Evolutionary conservation across 2,797 vertebrate species (phyloP), one percentile per base, ranked within the genome.

Genomic region (Moxostoma hubbsi): DNA sequence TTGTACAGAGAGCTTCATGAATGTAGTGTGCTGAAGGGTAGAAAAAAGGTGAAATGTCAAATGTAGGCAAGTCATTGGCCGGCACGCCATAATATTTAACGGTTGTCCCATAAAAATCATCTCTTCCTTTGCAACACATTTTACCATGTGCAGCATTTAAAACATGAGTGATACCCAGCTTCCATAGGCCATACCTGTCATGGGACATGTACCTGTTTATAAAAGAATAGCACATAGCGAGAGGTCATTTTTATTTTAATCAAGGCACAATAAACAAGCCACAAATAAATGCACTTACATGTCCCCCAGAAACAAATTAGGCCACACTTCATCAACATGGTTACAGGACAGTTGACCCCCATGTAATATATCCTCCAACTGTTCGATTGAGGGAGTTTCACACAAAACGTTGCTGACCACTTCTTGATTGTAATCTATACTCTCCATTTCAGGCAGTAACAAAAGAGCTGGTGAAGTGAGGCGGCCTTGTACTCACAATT

Each of bases 301-400:
- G 86, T 98, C 96, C 88, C 97, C 96, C 81, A 98, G 89, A 87
- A 94, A 96, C 85, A 98, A 92, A 83, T 95, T 95, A 1, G 96
- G 96, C 96, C 96, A 98, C 11, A 98, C 96, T 91, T 99, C 95
- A 50, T 98, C 95, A 54, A 93, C 94, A 0, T 94, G 96, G 70
- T 90, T 94, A 91, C 95, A 96, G 51, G 96, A 98, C 18, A 88
- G 80, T 16, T 88, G 86, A 18, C 95, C 95, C 0, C 90, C 92
- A 74, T 92, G 89, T 81, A 98, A 89, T 82, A 97, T 89, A 81
- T 93, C 91, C 83, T 97, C 95, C 9, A 98, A 86, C 79, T 95
- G 93, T 73, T 89, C 85, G n/a, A 97, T 73, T 66, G 93, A 91
- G 1, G 89, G 93, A n/a, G 76, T 82, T 54, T 83, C 68, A 72